Base-by-base conservation (phyloP, 1,140 invertebrate genomes). In the Panagrolaimus sp. region DNA sequence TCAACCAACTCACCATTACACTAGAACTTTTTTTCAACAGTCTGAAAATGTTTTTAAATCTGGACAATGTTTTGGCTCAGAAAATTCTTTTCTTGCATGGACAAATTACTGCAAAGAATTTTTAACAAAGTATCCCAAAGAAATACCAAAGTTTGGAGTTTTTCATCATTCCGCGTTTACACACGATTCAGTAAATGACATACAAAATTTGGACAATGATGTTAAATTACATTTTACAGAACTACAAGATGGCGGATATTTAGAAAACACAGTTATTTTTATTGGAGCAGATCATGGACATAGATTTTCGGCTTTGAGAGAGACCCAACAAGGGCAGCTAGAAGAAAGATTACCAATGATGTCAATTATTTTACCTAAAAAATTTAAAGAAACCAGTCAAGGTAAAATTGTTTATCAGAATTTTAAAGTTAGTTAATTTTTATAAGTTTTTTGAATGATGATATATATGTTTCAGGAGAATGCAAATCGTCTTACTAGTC, bases 1-100 rank as follows among this genome's bases (percentile, higher is more conserved):
- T 0, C 88, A 90, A 73, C 94, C 93, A 0, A 92, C 92, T 0
- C 90, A 95, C 85, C 93, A 96, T 84, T 96, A 93, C 80, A 89
- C 94, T 86, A 85, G 92, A 43, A 88, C 90, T 0, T 95, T 89
- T 83, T 91, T 90, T 76, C 71, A 90, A 43, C 86, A 87, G 5
- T 84, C 87, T 21, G 84, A 89, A 63, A 85, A 73, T 91, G 5
- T 88, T 89, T n/a, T 86, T 87, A 9, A 89, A 91, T 0, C 86
- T 89, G 28, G 5, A 12, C 52, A 58, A 21, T 58, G 52, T 58
- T 58, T 58, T 28, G 52, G 52, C 15, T 26, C 21, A 26, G 15
- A 58, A 21, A 14, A 14, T 12, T 28, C 21, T 32, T 78, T 77
- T 32, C 71, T 89, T 88, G 83, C 88, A 1, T 88, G 90, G 86